These are phyloP conservation scores for Scaptomyza caliginosa DNA, from an alignment of 2,888 invertebrate genomes.

Conservation along the genomic window DNA sequence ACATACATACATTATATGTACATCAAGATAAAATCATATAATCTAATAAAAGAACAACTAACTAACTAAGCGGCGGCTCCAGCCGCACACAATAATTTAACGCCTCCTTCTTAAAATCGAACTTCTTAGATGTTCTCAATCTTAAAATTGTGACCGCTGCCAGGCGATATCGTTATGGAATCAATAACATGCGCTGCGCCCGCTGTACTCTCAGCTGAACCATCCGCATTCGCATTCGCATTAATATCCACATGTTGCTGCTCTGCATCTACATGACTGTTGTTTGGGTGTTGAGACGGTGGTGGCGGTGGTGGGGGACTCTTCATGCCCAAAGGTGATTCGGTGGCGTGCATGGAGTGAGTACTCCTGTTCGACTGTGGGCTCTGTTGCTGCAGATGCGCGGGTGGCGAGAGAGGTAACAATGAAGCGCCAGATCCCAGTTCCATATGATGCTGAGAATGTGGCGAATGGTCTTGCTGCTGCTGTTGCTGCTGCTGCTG, in stretches of 20 bases:
- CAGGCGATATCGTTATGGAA: conserved; percentile 83
- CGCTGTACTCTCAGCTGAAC: conserved; percentile 45
- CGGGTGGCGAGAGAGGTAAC: conserved; percentile 67
- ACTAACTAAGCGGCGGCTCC: conserved; percentile 65
- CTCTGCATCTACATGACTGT: conserved; percentile 18
- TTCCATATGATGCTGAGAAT: conserved; percentile 65
- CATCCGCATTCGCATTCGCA: conserved; percentile 51
- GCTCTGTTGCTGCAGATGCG: conserved; percentile 69
- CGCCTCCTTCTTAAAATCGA: neutral
- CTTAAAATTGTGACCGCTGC: conserved; percentile 82
- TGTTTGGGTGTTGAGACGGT: conserved; percentile 2
- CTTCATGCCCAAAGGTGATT: conserved; percentile 62
- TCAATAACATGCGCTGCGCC: conserved; percentile 80
- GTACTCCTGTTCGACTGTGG: conserved; percentile 79
- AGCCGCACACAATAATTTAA: conserved; percentile 64
- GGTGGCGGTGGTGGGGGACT: conserved; percentile 56
- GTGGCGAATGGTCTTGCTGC: conserved; percentile 66
- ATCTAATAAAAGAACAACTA: conserved; percentile 52
- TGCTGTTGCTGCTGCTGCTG: conserved; percentile 41
- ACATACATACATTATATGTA: conserved; percentile 32
- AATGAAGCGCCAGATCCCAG: conserved; percentile 56
- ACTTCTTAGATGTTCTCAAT: conserved; percentile 83
- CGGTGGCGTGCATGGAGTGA: conserved; percentile 69
- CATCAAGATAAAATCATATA: conserved; percentile 29
- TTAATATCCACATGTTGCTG: conserved; percentile 55